Evolutionary conservation across 2,113 vertebrate genomes (phyloP), one percentile per base, ranked within the genome.

Genomic region (Orientallactaga bullata): DNA sequence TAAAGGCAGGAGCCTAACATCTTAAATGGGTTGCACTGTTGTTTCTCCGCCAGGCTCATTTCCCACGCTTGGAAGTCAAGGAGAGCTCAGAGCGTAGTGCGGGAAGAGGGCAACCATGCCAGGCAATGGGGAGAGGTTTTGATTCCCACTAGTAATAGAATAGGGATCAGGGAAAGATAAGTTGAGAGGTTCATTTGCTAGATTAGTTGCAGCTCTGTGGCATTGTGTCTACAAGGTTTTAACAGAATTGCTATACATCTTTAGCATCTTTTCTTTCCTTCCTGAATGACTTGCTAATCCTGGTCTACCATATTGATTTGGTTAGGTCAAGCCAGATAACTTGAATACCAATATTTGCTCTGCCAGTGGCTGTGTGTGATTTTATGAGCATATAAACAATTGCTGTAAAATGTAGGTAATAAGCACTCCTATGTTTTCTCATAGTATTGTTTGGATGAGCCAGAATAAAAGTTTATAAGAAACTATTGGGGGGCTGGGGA

Each of bases 301-400:
- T 93, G 65, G 61, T 13, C 30, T 83, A 18, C 61, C 73, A 58
- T 69, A 79, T 85, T 95, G 35, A 82, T 83, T 79, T 85, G 35
- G 94, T 63, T 55, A n/a, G 13, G 23, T 42, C 72, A 63, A 66
- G 15, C 74, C 74, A 86, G 37, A 71, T 18, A 47, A 47, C 55
- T 51, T 93, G 72, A 15, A 32, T 78, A 77, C 65, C 18, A 69
- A 32, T 28, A 58, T n/a, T 78, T 69, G 32, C 28, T 92, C 30
- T 65, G 63, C 24, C 42, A 47, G 42, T 47, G 42, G 42, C 42
- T 47, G 42, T 55, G 55, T 55, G 15, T 55, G 55, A 55, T 7
- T 7, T 55, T 55, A 55, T 12, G 15, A 55, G 12, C 12, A 55
- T 55, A 55, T 55, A 55, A 55, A 55, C 15, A 55, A 55, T 55